A percentile compares a stretch with the other conserved stretches of the same genome.
Conservation (phyloP, 2,797 vertebrate genomes). For the Sebastes diaconus region DNA sequence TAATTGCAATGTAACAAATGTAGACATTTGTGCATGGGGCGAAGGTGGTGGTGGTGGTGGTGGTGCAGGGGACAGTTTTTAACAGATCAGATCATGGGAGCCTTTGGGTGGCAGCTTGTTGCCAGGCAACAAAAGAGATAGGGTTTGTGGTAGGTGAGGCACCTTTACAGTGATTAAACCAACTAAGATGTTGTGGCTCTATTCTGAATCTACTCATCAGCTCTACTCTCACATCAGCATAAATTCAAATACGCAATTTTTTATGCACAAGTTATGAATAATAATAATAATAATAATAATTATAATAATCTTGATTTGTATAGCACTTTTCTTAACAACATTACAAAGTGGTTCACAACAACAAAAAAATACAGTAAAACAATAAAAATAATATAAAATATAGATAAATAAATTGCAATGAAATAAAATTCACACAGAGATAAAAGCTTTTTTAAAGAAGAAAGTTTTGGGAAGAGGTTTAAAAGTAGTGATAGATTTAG, state of each 20-base stretch:
- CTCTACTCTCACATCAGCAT: neutral
- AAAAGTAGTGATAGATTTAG: neutral
- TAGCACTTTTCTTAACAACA: neutral
- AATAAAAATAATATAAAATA: neutral
- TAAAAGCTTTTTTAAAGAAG: neutral
- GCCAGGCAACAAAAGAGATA: conserved; percentile 74
- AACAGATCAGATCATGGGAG: conserved; percentile 42
- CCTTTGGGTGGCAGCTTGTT: conserved; percentile 68
- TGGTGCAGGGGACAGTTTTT: neutral
- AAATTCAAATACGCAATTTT: neutral
- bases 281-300: neutral
- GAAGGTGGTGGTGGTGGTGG: neutral
- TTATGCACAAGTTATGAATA: neutral
- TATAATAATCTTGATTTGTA: too few relatives aligned
- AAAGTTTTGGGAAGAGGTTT: neutral
- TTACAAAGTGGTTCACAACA: neutral
- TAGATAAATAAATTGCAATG: neutral
- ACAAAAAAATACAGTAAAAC: neutral
- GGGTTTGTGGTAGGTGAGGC: conserved; percentile 25
- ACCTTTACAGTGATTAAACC: conserved; percentile 41
- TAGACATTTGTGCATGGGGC: neutral
- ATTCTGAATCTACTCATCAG: neutral
- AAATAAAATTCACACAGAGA: neutral
- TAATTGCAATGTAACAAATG: conserved; percentile 19
- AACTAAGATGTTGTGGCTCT: conserved; percentile 12